Percentiles rank a stretch among this genome's conserved stretches.
phyloP scores from a whole-genome alignment of 2,113 vertebrate species.

The Procavia capensis region DNA sequence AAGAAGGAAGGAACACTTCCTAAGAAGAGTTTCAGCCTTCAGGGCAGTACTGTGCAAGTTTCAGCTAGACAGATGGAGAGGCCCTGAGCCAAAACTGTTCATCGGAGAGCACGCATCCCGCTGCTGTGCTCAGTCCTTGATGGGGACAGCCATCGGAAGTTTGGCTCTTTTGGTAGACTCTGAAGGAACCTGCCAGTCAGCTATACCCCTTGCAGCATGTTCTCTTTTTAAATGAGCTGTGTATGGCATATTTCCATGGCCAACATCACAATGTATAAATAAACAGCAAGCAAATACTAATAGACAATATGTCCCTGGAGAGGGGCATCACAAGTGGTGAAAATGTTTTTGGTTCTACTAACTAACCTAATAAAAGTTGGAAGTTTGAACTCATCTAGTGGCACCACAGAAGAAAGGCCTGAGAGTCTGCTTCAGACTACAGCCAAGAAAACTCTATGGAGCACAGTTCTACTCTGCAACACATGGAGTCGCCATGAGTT shows the following conservation, averaged over 20 bases:
- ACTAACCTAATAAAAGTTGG: not conserved
- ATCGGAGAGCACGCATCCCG: not conserved
- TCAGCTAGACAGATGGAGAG: not conserved
- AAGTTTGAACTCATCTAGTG: not conserved
- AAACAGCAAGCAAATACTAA: not conserved
- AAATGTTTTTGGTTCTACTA: not conserved
- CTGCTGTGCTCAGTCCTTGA: not conserved
- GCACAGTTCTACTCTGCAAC: not conserved
- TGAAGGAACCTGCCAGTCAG: not conserved
- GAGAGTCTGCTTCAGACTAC: not conserved
- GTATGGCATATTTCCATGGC: not conserved
- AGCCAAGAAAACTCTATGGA: not conserved
- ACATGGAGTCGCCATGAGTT: not conserved
- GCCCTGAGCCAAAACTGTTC: not conserved
- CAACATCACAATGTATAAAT: not conserved
- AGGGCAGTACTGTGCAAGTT: not conserved
- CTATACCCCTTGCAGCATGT: not conserved
- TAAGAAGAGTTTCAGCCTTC: not conserved
- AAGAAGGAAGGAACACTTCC: not conserved
- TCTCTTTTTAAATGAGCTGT: not conserved
- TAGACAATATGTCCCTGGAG: not conserved
- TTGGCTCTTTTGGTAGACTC: not conserved
- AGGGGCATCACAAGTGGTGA: not conserved
- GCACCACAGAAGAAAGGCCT: not conserved
- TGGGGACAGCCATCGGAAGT: not conserved